These are phyloP conservation scores for Pissodes strobi DNA, from an alignment of 1,140 invertebrate species.

Conservation along the genomic window DNA sequence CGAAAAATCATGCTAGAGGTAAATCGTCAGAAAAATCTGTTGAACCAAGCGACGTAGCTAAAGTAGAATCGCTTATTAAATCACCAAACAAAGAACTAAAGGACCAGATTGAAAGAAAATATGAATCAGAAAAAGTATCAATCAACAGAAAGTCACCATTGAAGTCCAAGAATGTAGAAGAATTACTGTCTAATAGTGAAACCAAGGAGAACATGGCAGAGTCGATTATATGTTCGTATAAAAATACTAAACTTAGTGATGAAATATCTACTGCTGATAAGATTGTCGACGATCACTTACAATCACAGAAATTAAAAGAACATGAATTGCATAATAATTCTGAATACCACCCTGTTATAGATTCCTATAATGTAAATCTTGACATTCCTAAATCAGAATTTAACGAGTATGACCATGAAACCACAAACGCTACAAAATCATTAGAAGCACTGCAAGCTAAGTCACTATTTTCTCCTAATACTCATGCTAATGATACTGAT, in stretches of 20 bases:
- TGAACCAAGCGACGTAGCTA: slow-evolving; percentile 26
- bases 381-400: slow-evolving; percentile 25
- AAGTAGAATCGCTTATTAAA: slow-evolving; percentile 25
- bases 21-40: slow-evolving; percentile 15
- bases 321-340: slow-evolving; percentile 1
- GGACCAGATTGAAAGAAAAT: slow-evolving; percentile 33
- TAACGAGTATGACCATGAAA: slow-evolving; percentile 34
- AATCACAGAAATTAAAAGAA: slow-evolving; percentile 30
- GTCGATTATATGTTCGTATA: slow-evolving; percentile 12
- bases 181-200: slow-evolving; percentile 36
- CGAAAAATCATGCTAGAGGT: neutral
- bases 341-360: neutral
- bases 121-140: slow-evolving; percentile 25
- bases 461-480: slow-evolving; percentile 74
- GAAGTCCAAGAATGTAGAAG: slow-evolving; percentile 42
- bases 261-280: slow-evolving; percentile 36
- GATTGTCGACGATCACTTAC: slow-evolving; percentile 38
- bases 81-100: slow-evolving; percentile 34
- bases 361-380: slow-evolving; percentile 13
- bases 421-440: slow-evolving; percentile 29
- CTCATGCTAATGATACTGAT: slow-evolving; percentile 64
- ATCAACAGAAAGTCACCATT: slow-evolving; percentile 33
- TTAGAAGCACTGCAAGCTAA: slow-evolving; percentile 48
- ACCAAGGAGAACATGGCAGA: slow-evolving; percentile 39
- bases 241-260: slow-evolving; percentile 28